A percentile compares a stretch with the other conserved stretches of the same genome.
Conservation (phyloP, 2,888 invertebrate genomes). For the Athrips mouffetella region DNA sequence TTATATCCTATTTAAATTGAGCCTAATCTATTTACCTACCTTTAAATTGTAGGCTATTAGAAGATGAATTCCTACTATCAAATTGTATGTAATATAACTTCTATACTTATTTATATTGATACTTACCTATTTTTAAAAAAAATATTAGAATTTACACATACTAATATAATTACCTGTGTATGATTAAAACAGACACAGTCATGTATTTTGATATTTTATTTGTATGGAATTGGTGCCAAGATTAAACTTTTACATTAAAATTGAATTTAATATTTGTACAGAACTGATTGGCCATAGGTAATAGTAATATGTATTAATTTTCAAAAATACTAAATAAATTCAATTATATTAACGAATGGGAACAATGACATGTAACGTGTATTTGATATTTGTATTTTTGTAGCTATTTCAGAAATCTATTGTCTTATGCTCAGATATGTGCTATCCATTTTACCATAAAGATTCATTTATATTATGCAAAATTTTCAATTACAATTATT, state of each 20-base stretch:
- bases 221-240: slow-evolving; percentile 57
- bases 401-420: slow-evolving; percentile 16
- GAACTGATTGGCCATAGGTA: slow-evolving; percentile 35
- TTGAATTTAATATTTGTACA: slow-evolving; percentile 23
- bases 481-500: too few relatives aligned
- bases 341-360: slow-evolving; percentile 55
- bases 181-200: too few relatives aligned
- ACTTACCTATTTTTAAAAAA: too few relatives aligned
- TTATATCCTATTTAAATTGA: slow-evolving; percentile 30
- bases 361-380: slow-evolving; percentile 60
- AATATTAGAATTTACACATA: too few relatives aligned
- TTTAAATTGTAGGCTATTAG: neutral
- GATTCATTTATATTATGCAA: too few relatives aligned
- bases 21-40: slow-evolving; percentile 32
- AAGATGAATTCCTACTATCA: neutral
- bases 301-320: slow-evolving; percentile 30
- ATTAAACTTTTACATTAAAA: slow-evolving; percentile 24
- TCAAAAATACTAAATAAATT: slow-evolving; percentile 34
- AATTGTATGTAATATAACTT: too few relatives aligned
- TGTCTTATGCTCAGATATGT: too few relatives aligned
- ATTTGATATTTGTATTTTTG: slow-evolving; percentile 28
- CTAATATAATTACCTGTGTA: too few relatives aligned
- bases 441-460: too few relatives aligned
- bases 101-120: too few relatives aligned
- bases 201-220: slow-evolving; percentile 29